phyloP scores from a whole-genome alignment of 2,113 vertebrate genomes.

The Osmerus mordax region DNA sequence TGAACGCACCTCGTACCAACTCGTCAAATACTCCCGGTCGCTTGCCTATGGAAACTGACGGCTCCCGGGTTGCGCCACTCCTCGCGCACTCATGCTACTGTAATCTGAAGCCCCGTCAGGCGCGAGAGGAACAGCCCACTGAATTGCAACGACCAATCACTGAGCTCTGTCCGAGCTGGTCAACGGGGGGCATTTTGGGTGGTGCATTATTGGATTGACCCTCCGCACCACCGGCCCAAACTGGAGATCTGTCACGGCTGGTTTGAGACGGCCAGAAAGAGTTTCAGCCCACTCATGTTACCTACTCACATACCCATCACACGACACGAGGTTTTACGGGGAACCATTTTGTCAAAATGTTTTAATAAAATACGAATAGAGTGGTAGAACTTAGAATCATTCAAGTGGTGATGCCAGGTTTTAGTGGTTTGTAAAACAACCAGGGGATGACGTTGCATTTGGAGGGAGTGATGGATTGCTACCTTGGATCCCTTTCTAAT shows the following conservation, averaged over 20 bases:
- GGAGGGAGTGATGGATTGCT: constrained; percentile 71
- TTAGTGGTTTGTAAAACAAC: too few relatives aligned
- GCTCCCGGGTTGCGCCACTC: constrained; percentile 52
- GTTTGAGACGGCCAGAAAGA: not conserved
- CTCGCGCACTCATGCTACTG: constrained; percentile 56
- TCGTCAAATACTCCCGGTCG: constrained; percentile 24
- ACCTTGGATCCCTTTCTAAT: constrained; percentile 63
- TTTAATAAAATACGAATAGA: too few relatives aligned
- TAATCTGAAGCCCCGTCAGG: constrained; percentile 57
- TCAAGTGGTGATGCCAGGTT: too few relatives aligned
- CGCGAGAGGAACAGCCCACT: constrained; percentile 49
- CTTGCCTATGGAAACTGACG: constrained; percentile 22
- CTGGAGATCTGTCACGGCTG: constrained; percentile 23
- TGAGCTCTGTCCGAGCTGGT: constrained; percentile 52
- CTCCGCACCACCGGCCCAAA: constrained; percentile 50
- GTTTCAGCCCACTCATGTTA: not conserved
- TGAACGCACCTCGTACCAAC: constrained; percentile 14
- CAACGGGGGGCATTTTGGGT: constrained; percentile 11
- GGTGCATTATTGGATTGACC: constrained; percentile 49
- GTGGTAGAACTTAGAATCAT: too few relatives aligned
- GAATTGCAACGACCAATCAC: constrained; percentile 61
- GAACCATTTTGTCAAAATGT: too few relatives aligned
- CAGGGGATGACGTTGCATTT: constrained; percentile 6
- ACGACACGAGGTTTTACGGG: too few relatives aligned
- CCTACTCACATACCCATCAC: too few relatives aligned